A percentile compares a stretch with the other conserved stretches of the same genome.
These are phyloP conservation scores for Channallabes apus DNA, from an alignment of 2,797 vertebrate genomes.

Conservation along the genomic window DNA sequence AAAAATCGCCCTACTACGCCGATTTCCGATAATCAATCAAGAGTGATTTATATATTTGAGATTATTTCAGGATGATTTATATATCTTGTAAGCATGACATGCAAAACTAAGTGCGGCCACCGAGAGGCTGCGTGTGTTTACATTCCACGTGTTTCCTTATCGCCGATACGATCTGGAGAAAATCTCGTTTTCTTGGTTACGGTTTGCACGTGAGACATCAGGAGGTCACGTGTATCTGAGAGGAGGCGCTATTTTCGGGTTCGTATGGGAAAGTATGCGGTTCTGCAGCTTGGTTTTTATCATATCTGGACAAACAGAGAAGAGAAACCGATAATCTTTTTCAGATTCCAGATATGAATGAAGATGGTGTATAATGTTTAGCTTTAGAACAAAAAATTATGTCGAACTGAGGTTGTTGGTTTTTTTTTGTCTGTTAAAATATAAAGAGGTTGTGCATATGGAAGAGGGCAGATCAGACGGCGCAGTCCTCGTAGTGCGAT, in stretches of 20 bases:
- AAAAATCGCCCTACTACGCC: no score
- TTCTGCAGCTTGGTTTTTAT: slow-evolving; percentile 2
- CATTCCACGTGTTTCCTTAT: neutral
- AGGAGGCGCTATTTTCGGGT: neutral
- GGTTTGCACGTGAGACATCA: no score
- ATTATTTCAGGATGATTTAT: no score
- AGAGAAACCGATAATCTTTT: neutral
- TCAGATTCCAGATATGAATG: neutral
- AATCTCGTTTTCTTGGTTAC: neutral
- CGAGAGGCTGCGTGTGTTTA: neutral
- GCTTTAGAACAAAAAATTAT: neutral
- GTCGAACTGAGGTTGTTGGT: neutral
- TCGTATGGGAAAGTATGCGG: neutral
- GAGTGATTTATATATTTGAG: no score
- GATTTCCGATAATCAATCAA: no score
- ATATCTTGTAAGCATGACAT: no score
- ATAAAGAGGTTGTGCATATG: neutral
- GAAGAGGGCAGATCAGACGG: neutral
- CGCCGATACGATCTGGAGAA: neutral
- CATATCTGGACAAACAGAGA: neutral
- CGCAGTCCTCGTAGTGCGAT: neutral
- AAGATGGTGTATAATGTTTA: neutral
- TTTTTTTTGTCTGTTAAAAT: neutral
- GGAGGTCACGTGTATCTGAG: neutral
- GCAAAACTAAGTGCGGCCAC: neutral